Percentiles rank a stretch among this genome's conserved stretches.
Conservation (phyloP, 2,797 vertebrate genomes). For the Cynopterus sphinx region DNA sequence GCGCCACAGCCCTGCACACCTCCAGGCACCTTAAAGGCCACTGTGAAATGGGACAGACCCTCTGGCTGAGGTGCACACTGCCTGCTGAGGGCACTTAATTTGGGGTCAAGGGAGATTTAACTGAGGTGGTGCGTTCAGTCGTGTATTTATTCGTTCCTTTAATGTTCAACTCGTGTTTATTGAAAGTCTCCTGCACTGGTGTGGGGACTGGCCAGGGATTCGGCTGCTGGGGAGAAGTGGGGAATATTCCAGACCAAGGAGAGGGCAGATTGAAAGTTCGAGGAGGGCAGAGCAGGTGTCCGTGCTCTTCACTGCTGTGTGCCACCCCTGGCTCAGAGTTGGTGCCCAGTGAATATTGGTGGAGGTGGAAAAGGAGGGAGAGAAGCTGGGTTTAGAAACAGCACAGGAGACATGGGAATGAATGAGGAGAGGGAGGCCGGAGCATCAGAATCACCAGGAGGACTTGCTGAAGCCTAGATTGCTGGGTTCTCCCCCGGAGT, state of each 20-base stretch:
- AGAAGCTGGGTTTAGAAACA: not conserved
- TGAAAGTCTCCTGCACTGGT: not conserved
- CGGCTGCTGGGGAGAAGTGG: not conserved
- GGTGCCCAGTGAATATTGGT: not conserved
- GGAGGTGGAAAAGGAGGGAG: not conserved
- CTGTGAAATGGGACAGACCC: not conserved
- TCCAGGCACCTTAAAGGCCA: not conserved
- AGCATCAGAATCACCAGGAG: not conserved
- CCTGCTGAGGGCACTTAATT: not conserved
- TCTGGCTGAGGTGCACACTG: not conserved
- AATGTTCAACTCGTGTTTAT: not conserved
- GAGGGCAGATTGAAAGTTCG: not conserved
- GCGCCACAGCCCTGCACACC: not conserved
- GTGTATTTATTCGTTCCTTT: not conserved
- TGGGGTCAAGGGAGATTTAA: not conserved
- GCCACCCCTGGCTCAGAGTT: not conserved
- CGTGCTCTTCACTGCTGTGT: not conserved
- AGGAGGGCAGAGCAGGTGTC: not conserved
- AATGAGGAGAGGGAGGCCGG: not conserved
- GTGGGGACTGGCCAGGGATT: not conserved
- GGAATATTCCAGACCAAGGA: not conserved
- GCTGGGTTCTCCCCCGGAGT: no score
- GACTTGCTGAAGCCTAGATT: not conserved
- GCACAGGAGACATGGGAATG: not conserved
- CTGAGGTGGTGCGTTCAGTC: not conserved